Evolutionary conservation across 2,797 vertebrate species (phyloP), one percentile per base, ranked within the genome.

Genomic region (Tarsius wallacei): DNA sequence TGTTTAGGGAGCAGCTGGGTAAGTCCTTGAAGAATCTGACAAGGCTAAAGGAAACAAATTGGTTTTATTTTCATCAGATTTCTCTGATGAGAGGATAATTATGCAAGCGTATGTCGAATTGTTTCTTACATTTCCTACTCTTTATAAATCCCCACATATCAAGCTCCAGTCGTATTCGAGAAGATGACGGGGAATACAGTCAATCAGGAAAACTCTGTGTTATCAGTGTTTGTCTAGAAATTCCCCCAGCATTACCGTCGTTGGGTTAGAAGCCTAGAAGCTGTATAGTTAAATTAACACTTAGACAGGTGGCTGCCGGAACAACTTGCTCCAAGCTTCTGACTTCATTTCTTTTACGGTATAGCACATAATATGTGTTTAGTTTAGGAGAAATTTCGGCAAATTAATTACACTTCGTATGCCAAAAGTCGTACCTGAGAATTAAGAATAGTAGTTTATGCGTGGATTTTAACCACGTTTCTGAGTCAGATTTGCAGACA

Each of bases 331-430:
- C 22, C 47, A 93, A 87, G 14, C 17, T 95, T 82, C 64, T 93
- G 53, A 64, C 1, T 63, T 91, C 57, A 1, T 73, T 93, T 93
- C 16, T 74, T 73, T 83, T 36, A 36, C 28, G 33, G 7, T 59
- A 66, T 59, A 90, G 74, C 15, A 95, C 63, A n/a, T 87, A 82
- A 66, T 84, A 90, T 16, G 5, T 63, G 83, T 95, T 95, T 93
- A 77, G n/a, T 77, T 19, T 81, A 59, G 55, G 63, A 83, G 59
- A 93, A 76, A 70, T 22, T 93, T 94, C 83, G 55, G 4, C 80
- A 55, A 81, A 89, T 68, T 90, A 84, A 94, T 76, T 78, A 81
- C 76, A 93, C 21, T 87, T 86, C 82, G 4, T 77, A 47, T 47
- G 66, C 92, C 5, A 59, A 36, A 84, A 88, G 15, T 74, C 2